Base-by-base conservation (phyloP, 1,140 invertebrate genomes). In the Drosophila hydei region DNA sequence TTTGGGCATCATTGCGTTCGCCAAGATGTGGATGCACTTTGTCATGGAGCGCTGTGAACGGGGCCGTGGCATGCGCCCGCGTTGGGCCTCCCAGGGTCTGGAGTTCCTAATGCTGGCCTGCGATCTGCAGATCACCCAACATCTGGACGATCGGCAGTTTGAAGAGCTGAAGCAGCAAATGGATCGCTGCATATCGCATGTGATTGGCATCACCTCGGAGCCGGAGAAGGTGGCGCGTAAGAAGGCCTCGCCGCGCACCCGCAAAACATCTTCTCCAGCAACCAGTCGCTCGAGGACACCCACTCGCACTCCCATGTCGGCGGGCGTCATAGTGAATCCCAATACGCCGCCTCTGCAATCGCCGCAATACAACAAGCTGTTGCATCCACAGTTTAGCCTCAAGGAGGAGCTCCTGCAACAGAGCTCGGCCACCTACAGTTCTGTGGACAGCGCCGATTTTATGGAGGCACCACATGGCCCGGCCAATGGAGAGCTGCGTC, bases 21-120 rank as follows among this genome's bases (percentile, higher is more conserved):
- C 97, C 2, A 93, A 94, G 64, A 93, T 96, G 75, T 98, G 97
- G 97, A 98, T 98, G 96, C 93, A 93, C 38, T 98, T 98, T 91
- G 96, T 97, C 0, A 94, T 94, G 68, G 94, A 95, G 70, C 93
- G 95, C 25, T 98, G 96, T 89, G 97, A 98, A 89, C 92, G 95
- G 43, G 97, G 97, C 0, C 92, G 96, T 47, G 97, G 97, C 2
- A 92, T 96, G 68, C 93, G 96, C 67, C 97, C 97, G 0, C 92
- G 96, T 85, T 98, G 96, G 96, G 96, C 96, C 6, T 95, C 94
- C 85, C 95, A 96, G 84, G 97, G 97, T 2, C 85, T 98, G 16
- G 97, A 98, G 73, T 98, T 97, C 91, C 91, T 98, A 3, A 95
- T 96, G 74, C 92, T 95, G 25, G 95, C 96, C 0, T 97, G 96